phyloP scores from a whole-genome alignment of 2,113 vertebrate species.

The Larimichthys crocea region DNA sequence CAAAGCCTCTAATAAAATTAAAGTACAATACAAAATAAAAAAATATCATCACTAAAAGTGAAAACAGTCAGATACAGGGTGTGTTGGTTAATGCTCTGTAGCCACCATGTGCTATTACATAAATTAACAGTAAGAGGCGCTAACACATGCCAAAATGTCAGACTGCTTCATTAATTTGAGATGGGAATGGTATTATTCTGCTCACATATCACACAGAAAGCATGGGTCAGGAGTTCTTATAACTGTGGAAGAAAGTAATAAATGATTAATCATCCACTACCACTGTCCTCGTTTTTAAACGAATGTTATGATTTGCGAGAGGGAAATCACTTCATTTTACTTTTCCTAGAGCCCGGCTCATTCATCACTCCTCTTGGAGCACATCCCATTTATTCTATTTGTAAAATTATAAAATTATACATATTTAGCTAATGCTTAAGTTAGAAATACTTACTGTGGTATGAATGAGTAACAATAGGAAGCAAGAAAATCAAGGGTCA shows the following conservation, averaged over 20 bases:
- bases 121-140: slow-evolving; percentile 8
- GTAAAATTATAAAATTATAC: background rate
- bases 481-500: background rate
- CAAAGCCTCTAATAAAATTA: background rate
- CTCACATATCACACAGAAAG: slow-evolving; percentile 3
- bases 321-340: slow-evolving; percentile 39
- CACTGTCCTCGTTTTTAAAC: slow-evolving; percentile 37
- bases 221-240: slow-evolving; percentile 12
- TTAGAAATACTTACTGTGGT: background rate
- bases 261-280: slow-evolving; percentile 46
- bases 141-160: background rate
- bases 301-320: slow-evolving; percentile 39
- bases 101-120: background rate
- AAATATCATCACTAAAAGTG: background rate
- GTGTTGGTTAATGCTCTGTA: background rate
- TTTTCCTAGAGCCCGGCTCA: slow-evolving; percentile 24
- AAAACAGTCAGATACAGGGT: background rate
- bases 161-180: background rate
- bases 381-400: slow-evolving; percentile 11
- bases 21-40: background rate
- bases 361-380: slow-evolving; percentile 39
- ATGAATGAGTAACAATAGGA: slow-evolving; percentile 8
- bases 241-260: slow-evolving; percentile 30
- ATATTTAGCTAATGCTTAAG: background rate
- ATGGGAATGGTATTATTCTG: slow-evolving; percentile 5